Evolutionary conservation across 2,888 invertebrate species (phyloP).

Genomic region (Dromius quadrimaculatus): DNA sequence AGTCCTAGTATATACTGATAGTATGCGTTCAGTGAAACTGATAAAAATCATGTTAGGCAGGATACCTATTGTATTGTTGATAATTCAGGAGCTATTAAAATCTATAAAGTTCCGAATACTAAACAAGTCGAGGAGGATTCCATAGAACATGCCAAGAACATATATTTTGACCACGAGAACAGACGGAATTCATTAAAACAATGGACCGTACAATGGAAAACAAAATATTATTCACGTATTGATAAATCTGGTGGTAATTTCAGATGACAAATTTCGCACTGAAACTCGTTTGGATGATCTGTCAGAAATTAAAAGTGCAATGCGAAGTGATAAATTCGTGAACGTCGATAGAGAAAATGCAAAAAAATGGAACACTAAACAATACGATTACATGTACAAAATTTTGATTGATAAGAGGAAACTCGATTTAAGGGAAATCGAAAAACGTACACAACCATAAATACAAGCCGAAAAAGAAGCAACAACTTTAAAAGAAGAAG

Average conservation of each 20-base stretch:
- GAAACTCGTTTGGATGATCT: conserved; percentile 2
- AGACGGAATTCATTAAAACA: conserved; percentile 64
- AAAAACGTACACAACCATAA: conserved; percentile 73
- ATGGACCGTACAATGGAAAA: conserved; percentile 64
- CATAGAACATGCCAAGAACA: not conserved
- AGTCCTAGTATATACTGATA: too few relatives aligned
- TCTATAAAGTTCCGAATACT: conserved; percentile 70
- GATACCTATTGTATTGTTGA: conserved; percentile 72
- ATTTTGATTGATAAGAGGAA: conserved; percentile 75
- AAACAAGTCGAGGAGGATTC: not conserved
- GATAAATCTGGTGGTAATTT: conserved; percentile 55
- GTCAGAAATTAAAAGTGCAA: conserved; percentile 37
- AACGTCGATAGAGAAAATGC: conserved; percentile 63
- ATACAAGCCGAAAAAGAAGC: conserved; percentile 72
- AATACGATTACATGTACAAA: conserved; percentile 75
- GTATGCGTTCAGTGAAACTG: too few relatives aligned
- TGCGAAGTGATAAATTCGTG: conserved; percentile 59
- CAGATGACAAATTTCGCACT: not conserved
- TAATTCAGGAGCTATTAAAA: conserved; percentile 75
- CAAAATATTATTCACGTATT: conserved; percentile 59
- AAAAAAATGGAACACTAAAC: conserved; percentile 74
- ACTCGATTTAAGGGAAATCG: conserved; percentile 72
- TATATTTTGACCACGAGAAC: conserved; percentile 63
- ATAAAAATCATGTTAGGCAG: conserved; percentile 35
- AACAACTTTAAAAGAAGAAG: conserved; percentile 71